These are phyloP conservation scores for Spodoptera littoralis DNA, from an alignment of 2,888 invertebrate genomes.

Conservation along the genomic window DNA sequence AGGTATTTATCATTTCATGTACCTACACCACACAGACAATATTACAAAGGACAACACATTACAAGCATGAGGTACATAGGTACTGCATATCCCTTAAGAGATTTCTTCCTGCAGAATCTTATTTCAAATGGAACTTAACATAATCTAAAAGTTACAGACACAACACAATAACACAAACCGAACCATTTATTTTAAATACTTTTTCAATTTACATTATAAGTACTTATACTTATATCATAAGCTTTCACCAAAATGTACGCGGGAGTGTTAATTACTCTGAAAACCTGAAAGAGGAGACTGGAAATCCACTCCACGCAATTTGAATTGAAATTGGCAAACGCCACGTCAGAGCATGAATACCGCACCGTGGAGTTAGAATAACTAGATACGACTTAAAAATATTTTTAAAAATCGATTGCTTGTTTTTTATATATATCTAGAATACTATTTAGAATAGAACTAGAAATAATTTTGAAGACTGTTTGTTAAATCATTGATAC, in stretches of 20 bases:
- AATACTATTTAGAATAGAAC: too few relatives aligned
- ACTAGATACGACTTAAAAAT: slow-evolving; percentile 46
- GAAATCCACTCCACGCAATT: slow-evolving; percentile 70
- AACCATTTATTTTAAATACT: slow-evolving; percentile 9
- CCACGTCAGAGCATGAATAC: slow-evolving; percentile 59
- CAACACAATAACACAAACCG: slow-evolving; percentile 11
- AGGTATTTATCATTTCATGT: too few relatives aligned
- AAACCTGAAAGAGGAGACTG: slow-evolving; percentile 66
- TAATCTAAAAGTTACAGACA: not conserved
- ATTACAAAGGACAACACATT: too few relatives aligned
- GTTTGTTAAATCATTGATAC: too few relatives aligned
- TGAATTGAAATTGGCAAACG: slow-evolving; percentile 75
- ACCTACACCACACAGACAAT: too few relatives aligned
- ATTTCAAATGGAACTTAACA: not conserved
- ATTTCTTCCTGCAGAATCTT: too few relatives aligned
- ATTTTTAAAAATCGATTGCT: too few relatives aligned
- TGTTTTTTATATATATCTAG: too few relatives aligned
- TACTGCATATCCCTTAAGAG: too few relatives aligned
- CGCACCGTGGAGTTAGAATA: slow-evolving; percentile 41
- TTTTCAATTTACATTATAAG: not conserved
- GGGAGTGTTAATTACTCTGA: slow-evolving; percentile 66
- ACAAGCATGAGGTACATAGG: too few relatives aligned
- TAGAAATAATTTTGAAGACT: too few relatives aligned
- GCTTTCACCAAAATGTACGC: slow-evolving; percentile 47
- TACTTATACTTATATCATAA: slow-evolving; percentile 6